A percentile compares a stretch with the other conserved stretches of the same genome.
phyloP scores from a whole-genome alignment of 2,113 vertebrate species.

The Ranitomeya variabilis region DNA sequence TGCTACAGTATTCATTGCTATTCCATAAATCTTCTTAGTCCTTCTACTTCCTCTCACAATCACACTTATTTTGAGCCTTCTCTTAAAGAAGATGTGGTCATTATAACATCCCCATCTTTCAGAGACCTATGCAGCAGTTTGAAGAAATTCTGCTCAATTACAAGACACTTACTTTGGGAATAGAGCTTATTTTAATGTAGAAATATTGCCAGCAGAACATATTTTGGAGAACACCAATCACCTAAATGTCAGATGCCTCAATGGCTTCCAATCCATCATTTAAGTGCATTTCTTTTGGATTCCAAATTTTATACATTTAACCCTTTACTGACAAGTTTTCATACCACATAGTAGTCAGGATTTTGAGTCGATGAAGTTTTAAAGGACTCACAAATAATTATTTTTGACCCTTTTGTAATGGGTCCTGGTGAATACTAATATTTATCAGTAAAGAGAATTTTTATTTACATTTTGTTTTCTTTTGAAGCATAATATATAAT shows the following conservation, averaged over 20 bases:
- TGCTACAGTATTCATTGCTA: background rate
- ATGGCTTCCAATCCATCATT: conserved; percentile 52
- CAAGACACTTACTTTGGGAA: conserved; percentile 52
- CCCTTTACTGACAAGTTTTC: conserved; percentile 1
- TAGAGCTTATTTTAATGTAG: conserved; percentile 56
- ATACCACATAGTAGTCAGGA: background rate
- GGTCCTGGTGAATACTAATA: too few relatives aligned
- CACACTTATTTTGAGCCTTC: conserved; percentile 23
- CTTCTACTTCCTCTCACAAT: conserved; percentile 6
- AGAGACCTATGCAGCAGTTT: conserved; percentile 44
- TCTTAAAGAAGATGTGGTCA: conserved; percentile 42
- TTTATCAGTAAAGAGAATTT: too few relatives aligned
- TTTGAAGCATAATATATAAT: too few relatives aligned
- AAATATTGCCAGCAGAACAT: conserved; percentile 56
- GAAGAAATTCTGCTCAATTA: conserved; percentile 42
- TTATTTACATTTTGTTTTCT: too few relatives aligned
- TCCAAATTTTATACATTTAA: conserved; percentile 39
- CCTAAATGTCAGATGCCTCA: conserved; percentile 50
- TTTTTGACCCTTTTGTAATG: too few relatives aligned
- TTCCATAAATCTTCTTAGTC: conserved; percentile 18
- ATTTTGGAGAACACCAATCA: conserved; percentile 56
- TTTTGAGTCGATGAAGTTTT: background rate
- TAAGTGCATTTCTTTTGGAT: conserved; percentile 36
- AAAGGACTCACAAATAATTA: too few relatives aligned
- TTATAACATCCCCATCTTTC: background rate